Evolutionary conservation across 2,113 vertebrate genomes (phyloP).

Genomic region (Caracal caracal): DNA sequence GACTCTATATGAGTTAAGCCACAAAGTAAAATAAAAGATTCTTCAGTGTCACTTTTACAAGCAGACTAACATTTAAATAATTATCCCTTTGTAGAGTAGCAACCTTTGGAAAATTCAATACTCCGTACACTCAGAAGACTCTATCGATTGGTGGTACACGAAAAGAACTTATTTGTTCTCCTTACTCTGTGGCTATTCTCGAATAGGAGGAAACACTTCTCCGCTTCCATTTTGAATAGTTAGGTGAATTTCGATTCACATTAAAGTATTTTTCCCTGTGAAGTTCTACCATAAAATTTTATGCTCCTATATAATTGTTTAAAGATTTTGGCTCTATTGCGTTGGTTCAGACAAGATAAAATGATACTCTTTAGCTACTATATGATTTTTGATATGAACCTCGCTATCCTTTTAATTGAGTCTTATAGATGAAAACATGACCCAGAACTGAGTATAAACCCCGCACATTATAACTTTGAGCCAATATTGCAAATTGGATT

Average conservation of each 20-base stretch:
- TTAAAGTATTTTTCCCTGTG: not conserved
- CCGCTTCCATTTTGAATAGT: not conserved
- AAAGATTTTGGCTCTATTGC: not conserved
- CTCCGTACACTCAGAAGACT: not conserved
- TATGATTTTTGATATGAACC: not conserved
- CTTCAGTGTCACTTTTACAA: constrained; percentile 18
- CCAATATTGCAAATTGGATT: constrained; percentile 28
- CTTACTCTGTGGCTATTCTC: not conserved
- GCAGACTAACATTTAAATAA: not conserved
- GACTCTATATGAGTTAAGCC: not conserved
- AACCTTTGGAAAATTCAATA: constrained; percentile 16
- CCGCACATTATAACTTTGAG: not conserved
- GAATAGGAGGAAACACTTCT: not conserved
- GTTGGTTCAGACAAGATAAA: not conserved
- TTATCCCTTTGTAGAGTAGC: not conserved
- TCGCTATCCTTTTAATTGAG: not conserved
- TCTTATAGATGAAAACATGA: not conserved
- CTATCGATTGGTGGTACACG: not conserved
- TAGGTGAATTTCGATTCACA: not conserved
- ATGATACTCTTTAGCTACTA: not conserved
- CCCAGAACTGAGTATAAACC: not conserved
- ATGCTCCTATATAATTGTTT: not conserved
- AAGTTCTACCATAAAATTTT: constrained; percentile 25
- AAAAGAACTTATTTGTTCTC: not conserved
- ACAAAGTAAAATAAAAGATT: constrained; percentile 3